A percentile compares a stretch with the other conserved stretches of the same genome.
Conservation (phyloP, 2,113 vertebrate species). For the Rhodinocichla rosea region DNA sequence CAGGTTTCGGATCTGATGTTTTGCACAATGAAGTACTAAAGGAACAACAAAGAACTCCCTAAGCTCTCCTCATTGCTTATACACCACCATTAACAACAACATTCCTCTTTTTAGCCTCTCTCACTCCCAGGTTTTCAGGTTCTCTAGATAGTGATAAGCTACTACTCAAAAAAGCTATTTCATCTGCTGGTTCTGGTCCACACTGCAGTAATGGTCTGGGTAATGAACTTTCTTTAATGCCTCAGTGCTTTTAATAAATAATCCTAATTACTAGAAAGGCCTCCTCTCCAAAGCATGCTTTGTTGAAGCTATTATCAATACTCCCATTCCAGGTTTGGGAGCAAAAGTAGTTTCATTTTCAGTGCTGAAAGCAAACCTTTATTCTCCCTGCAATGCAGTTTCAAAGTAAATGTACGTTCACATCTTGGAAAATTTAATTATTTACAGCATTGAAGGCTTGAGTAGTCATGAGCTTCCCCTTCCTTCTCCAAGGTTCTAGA, state of each 20-base stretch:
- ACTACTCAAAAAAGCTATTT: not conserved
- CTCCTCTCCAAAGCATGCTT: not conserved
- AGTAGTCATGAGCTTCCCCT: not conserved
- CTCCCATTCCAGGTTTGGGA: not conserved
- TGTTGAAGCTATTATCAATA: not conserved
- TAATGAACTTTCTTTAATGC: not conserved
- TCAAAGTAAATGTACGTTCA: not conserved
- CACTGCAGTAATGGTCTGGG: not conserved
- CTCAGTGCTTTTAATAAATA: not conserved
- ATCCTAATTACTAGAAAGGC: not conserved
- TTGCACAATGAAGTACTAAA: not conserved
- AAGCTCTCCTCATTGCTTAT: not conserved
- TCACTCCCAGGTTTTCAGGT: not conserved
- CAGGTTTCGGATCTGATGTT: not conserved
- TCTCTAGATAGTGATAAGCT: not conserved
- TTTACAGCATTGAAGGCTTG: not conserved
- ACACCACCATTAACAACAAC: not conserved
- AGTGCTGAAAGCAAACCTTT: constrained; percentile 5
- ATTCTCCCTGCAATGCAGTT: not conserved
- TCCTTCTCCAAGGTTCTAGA: not conserved
- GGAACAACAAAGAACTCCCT: not conserved
- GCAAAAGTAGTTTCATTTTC: not conserved
- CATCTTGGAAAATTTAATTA: constrained; percentile 10
- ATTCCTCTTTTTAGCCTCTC: not conserved
- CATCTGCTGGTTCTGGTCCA: not conserved